These are phyloP conservation scores for Seladonia tumulorum DNA, from an alignment of 2,888 invertebrate species.

Conservation along the genomic window DNA sequence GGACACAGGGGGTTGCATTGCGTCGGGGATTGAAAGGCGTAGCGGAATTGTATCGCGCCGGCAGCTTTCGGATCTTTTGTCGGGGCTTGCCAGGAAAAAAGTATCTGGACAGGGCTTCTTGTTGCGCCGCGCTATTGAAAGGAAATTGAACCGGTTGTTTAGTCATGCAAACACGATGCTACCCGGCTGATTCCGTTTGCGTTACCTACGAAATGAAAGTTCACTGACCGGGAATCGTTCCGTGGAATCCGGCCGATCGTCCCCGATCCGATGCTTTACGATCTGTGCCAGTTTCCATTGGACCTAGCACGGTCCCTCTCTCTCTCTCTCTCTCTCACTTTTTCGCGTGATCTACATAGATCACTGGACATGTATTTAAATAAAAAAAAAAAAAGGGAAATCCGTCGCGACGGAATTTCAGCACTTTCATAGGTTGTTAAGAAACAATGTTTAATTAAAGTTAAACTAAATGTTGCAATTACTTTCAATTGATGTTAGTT, in stretches of 20 bases:
- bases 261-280: conserved; percentile 53
- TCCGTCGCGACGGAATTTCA: conserved; percentile 33
- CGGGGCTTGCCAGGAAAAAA: conserved; percentile 36
- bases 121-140: conserved; percentile 51
- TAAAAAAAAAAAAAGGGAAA: not conserved
- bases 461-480: too few relatives aligned
- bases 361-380: conserved; percentile 5
- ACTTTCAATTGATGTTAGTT: too few relatives aligned
- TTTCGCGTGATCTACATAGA: conserved; percentile 35
- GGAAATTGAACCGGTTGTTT: conserved; percentile 57
- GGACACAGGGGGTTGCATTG: not conserved
- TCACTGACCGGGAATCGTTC: conserved; percentile 52
- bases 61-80: conserved; percentile 50
- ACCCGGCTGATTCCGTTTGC: conserved; percentile 62
- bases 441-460: too few relatives aligned
- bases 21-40: conserved; percentile 37
- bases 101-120: conserved; percentile 42
- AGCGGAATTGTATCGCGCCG: conserved; percentile 30
- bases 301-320: not conserved
- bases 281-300: conserved; percentile 40
- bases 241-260: conserved; percentile 60
- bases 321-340: not conserved
- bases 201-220: conserved; percentile 65
- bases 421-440: too few relatives aligned
- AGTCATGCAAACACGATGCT: conserved; percentile 66